Percentiles rank a stretch among this genome's conserved stretches.
These are phyloP conservation scores for Drosophila nigrodunni DNA, from an alignment of 1,140 invertebrate species.

Conservation along the genomic window DNA sequence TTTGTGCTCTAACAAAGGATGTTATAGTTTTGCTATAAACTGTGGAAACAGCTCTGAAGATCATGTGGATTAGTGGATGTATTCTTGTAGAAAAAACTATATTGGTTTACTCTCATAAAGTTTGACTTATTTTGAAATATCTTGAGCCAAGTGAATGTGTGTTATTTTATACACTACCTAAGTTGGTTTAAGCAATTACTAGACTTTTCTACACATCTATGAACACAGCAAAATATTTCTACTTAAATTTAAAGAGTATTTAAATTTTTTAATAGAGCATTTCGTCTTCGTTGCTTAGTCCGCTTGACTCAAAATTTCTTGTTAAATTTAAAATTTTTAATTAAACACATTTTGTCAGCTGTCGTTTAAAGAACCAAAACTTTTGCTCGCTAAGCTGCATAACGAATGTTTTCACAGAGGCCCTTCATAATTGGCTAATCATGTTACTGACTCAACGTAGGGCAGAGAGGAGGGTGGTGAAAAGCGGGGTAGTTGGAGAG, in stretches of 20 bases:
- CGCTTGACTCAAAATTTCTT: slow-evolving; percentile 6
- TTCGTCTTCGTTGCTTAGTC: not conserved
- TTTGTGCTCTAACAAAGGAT: not conserved
- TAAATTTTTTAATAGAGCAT: not conserved
- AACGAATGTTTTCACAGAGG: slow-evolving; percentile 42
- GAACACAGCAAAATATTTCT: no score
- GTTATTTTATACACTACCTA: no score
- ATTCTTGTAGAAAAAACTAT: no score
- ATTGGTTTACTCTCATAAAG: no score
- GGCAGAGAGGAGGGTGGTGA: not conserved
- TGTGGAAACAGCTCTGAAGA: not conserved
- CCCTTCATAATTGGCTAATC: slow-evolving; percentile 74
- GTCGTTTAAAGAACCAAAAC: slow-evolving; percentile 60
- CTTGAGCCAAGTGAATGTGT: no score
- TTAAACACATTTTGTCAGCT: slow-evolving; percentile 75
- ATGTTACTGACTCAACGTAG: slow-evolving; percentile 38
- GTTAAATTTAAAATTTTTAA: slow-evolving; percentile 65
- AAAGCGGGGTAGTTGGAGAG: not conserved
- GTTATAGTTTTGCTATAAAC: not conserved
- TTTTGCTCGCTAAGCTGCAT: slow-evolving; percentile 41
- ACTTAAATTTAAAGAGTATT: no score
- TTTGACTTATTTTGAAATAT: no score
- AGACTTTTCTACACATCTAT: no score
- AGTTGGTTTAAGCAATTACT: no score
- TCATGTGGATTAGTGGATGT: not conserved